Percentiles rank a stretch among this genome's conserved stretches.
Evolutionary conservation across 2,797 vertebrate species (phyloP).

Genomic region (Gouania willdenowi): DNA sequence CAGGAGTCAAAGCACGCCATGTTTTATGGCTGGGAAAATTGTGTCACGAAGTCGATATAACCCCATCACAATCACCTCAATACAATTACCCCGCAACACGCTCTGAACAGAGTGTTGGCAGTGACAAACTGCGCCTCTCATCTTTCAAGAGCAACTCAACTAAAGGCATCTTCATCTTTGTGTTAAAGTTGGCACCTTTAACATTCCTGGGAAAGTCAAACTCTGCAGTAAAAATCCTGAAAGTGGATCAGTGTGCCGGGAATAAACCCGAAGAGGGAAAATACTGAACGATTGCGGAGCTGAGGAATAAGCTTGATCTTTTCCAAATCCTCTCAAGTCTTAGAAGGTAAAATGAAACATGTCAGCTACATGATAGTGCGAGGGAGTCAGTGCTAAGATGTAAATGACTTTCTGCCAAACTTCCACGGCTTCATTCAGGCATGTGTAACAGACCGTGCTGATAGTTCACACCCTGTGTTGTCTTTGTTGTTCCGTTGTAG

Average conservation of each 20-base stretch:
- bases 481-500: no score
- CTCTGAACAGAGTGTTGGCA: not conserved
- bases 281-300: no score
- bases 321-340: not conserved
- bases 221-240: not conserved
- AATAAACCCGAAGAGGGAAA: not conserved
- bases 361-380: not conserved
- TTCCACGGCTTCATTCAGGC: not conserved
- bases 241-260: not conserved
- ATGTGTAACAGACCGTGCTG: not conserved
- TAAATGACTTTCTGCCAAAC: not conserved
- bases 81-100: not conserved
- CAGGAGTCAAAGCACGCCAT: slow-evolving; percentile 10
- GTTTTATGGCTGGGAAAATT: not conserved
- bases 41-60: not conserved
- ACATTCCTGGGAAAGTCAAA: no score
- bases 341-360: not conserved
- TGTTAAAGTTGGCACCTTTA: no score
- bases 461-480: no score
- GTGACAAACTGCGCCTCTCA: not conserved
- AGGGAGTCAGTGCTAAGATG: not conserved
- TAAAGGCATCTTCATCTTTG: no score
- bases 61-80: slow-evolving; percentile 2
- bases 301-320: not conserved
- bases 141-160: not conserved